Evolutionary conservation across 2,113 vertebrate species (phyloP).

Genomic region (Pelecanoides urinatrix): DNA sequence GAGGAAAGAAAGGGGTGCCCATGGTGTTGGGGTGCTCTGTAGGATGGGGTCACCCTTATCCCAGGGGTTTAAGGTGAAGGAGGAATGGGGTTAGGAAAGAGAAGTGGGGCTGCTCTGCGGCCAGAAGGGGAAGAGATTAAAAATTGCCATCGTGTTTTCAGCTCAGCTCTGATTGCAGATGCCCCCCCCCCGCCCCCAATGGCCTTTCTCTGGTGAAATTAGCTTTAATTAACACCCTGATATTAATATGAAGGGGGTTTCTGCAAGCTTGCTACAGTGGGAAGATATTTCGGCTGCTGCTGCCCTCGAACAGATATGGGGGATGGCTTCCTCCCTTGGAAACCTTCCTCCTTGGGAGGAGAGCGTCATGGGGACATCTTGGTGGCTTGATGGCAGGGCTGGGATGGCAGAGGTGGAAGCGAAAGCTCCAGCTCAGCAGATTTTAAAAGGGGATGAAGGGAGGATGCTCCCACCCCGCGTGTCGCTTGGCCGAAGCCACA

Average conservation of each 20-base stretch:
- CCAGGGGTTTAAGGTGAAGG: background rate
- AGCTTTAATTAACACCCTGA: background rate
- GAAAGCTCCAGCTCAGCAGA: conserved; percentile 15
- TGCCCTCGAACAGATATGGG: fast-evolving
- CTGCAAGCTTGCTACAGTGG: fast-evolving
- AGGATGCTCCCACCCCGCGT: fast-evolving
- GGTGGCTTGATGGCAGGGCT: background rate
- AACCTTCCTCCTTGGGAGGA: background rate
- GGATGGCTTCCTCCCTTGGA: background rate
- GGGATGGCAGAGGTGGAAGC: background rate
- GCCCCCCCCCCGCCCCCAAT: too few relatives aligned
- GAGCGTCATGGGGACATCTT: background rate
- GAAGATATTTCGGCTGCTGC: background rate
- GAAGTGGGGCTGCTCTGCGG: background rate
- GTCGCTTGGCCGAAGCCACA: background rate
- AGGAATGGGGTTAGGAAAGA: background rate
- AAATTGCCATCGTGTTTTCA: background rate
- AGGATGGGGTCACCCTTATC: background rate
- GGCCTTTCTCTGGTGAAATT: background rate
- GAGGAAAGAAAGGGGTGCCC: background rate
- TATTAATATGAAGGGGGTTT: background rate
- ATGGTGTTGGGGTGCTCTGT: background rate
- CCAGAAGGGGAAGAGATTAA: background rate
- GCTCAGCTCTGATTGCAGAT: too few relatives aligned
- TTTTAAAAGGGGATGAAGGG: background rate